Evolutionary conservation across 2,113 vertebrate species (phyloP), one percentile per base, ranked within the genome.

Genomic region (Xyrauchen texanus): DNA sequence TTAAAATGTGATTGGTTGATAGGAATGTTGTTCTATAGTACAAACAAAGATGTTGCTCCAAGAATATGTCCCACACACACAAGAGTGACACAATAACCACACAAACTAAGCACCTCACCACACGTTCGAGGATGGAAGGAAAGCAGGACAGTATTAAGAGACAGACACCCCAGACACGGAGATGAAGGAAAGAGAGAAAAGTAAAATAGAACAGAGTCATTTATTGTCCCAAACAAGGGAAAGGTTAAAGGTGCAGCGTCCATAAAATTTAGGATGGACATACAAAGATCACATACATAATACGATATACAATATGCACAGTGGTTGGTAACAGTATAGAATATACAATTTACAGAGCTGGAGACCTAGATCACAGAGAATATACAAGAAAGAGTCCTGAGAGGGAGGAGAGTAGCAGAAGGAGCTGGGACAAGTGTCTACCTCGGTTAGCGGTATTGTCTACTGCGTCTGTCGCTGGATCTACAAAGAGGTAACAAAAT

Each of bases 241-340:
- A 92, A 88, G 21, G 76, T 85, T 72, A 67, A 87, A 88, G 84
- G 71, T 63, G 78, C 77, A 88, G 88, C 87, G 90, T 91, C 90
- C 91, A 92, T 86, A 92, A 91, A 92, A 90, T 88, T 88, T 86
- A 86, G 85, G 90, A 92, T 87, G 87, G 89, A 93, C 90, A 92
- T 93, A 92, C 91, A 93, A 92, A 93, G 89, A 85, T 89, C 89
- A 91, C 90, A 86, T 89, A 85, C 75, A 84, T 84, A 90, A 88
- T 87, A 91, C 90, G 92, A 92, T 92, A 90, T 93, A 93, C 90
- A 93, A 93, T 94, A 92, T 93, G 88, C 91, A 94, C 91, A 93
- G 91, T 92, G 89, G 88, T 90, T 76, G 86, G 90, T 90, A 92
- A 88, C 87, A 90, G 90, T 88, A 90, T 85, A 85, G 89, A 91